Conservation (phyloP, 2,888 invertebrate species). For the Capitulum mitella region DNA sequence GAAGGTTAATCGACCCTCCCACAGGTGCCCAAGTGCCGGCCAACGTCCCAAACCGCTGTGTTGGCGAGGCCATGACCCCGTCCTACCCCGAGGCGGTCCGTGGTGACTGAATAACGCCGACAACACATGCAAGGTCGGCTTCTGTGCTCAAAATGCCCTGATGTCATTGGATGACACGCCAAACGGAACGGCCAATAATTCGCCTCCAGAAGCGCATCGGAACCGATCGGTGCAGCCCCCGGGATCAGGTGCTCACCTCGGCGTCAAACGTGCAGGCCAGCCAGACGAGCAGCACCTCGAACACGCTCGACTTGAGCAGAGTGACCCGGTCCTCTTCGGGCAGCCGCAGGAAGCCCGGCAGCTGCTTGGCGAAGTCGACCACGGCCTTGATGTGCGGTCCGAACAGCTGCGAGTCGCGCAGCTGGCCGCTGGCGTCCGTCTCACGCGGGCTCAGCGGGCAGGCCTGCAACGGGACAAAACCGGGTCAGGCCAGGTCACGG, state of each 20-base stretch:
- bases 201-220: too few relatives aligned
- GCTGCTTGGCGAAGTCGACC: constrained; percentile 94
- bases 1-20: too few relatives aligned
- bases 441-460: constrained; percentile 93
- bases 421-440: constrained; percentile 66
- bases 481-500: background rate
- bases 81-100: too few relatives aligned
- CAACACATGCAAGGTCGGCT: too few relatives aligned
- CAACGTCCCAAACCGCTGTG: too few relatives aligned
- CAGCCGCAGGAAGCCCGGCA: constrained; percentile 91
- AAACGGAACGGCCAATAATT: too few relatives aligned
- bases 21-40: too few relatives aligned
- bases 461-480: constrained; percentile 59
- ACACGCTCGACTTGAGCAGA: constrained; percentile 90
- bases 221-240: too few relatives aligned
- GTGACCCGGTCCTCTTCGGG: constrained; percentile 97
- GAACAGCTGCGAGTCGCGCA: constrained; percentile 79
- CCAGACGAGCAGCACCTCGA: constrained; percentile 91
- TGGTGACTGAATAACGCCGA: too few relatives aligned
- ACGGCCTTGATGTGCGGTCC: constrained; percentile 94
- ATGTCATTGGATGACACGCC: too few relatives aligned
- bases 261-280: constrained; percentile 95
- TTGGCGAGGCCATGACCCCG: too few relatives aligned
- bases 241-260: constrained; percentile 51
- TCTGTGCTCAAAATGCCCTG: too few relatives aligned